Percentiles rank a stretch among this genome's conserved stretches.
Evolutionary conservation across 2,113 vertebrate species (phyloP).

Genomic region (Dissostichus mawsoni): DNA sequence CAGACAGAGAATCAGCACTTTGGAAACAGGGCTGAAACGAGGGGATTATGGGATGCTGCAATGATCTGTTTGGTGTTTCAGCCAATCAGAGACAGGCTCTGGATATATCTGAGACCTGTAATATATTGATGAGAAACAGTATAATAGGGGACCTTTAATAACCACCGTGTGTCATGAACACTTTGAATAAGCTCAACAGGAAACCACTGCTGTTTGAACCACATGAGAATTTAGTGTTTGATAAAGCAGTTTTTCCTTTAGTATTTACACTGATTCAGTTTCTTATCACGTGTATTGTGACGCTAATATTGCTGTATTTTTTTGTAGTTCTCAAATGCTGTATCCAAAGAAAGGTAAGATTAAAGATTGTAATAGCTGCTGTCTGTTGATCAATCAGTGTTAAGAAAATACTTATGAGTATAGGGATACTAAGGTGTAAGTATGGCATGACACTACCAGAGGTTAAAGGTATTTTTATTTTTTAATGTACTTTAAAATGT

Average conservation of each 20-base stretch:
- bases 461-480: no score
- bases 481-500: neutral
- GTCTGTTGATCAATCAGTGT: slow-evolving; percentile 7
- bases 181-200: slow-evolving; percentile 2
- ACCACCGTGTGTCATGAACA: slow-evolving; percentile 33
- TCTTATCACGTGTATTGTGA: neutral
- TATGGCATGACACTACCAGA: no score
- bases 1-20: no score
- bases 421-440: no score
- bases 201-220: neutral
- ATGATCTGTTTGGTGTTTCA: no score
- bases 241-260: slow-evolving; percentile 8
- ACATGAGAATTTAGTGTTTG: neutral
- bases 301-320: neutral
- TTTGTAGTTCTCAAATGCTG: neutral
- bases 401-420: no score
- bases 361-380: neutral
- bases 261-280: slow-evolving; percentile 8
- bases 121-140: no score
- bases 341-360: neutral
- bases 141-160: neutral
- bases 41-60: no score
- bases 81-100: no score
- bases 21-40: no score
- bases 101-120: no score